Conservation (phyloP, 2,888 invertebrate species). For the Periphyllus acericola region DNA sequence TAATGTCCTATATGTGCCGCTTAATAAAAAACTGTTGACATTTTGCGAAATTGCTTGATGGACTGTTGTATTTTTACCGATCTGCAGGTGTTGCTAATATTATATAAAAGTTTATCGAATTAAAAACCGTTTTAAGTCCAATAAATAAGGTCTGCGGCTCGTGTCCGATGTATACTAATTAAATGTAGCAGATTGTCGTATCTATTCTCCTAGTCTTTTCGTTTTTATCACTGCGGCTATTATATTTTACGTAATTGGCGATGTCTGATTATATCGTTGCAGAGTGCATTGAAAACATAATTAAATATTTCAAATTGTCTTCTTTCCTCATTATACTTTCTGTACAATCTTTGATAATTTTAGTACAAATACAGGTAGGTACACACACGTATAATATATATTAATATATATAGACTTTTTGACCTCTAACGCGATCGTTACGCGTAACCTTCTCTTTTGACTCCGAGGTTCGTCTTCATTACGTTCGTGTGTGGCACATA, state of each 20-base stretch:
- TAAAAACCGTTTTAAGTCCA: too few species aligned
- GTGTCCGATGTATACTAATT: not conserved
- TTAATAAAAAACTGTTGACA: too few species aligned
- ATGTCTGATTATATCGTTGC: not conserved
- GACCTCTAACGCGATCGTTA: slow-evolving; percentile 31
- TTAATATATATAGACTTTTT: not conserved
- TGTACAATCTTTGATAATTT: not conserved
- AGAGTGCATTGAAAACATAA: not conserved
- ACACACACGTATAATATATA: not conserved
- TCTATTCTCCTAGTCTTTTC: not conserved
- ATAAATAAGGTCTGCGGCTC: too few species aligned
- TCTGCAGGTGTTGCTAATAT: not conserved
- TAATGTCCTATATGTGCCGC: too few species aligned
- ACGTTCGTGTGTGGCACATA: not conserved
- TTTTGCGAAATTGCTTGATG: not conserved
- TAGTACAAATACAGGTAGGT: not conserved
- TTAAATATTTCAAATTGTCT: not conserved
- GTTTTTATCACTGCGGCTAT: not conserved
- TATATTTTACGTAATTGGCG: not conserved
- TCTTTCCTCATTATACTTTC: not conserved
- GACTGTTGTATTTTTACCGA: not conserved
- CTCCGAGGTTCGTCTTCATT: not conserved
- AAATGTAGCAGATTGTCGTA: not conserved
- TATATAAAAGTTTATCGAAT: too few species aligned
- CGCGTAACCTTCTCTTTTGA: slow-evolving; percentile 25